Evolutionary conservation across 1,140 invertebrate species (phyloP).

Genomic region (Tribolium castaneum): DNA sequence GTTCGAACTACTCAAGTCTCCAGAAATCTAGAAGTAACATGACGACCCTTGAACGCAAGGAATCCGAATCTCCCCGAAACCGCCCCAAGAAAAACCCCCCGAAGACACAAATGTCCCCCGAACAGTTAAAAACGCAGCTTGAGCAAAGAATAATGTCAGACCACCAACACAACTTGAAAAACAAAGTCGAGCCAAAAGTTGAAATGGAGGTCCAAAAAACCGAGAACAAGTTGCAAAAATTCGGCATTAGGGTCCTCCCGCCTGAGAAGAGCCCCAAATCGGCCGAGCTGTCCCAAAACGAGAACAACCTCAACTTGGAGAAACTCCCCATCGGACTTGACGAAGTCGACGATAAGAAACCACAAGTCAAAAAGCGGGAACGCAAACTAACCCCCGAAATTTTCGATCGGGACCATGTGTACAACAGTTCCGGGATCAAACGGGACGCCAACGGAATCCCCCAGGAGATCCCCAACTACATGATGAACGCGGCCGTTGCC

Average conservation of each 20-base stretch:
- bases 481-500: conserved; percentile 76
- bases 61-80: conserved; percentile 56
- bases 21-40: conserved; percentile 62
- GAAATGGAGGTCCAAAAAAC: conserved; percentile 66
- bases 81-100: conserved; percentile 41
- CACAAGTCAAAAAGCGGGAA: conserved; percentile 57
- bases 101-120: conserved; percentile 48
- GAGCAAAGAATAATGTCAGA: conserved; percentile 62
- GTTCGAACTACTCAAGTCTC: conserved; percentile 65
- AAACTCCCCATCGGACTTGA: conserved; percentile 63
- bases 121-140: conserved; percentile 64
- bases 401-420: conserved; percentile 49
- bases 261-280: conserved; percentile 64
- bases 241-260: conserved; percentile 76
- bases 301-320: conserved; percentile 63
- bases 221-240: conserved; percentile 71
- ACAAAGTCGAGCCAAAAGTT: conserved; percentile 64
- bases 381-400: conserved; percentile 60
- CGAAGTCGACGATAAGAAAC: conserved; percentile 51
- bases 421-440: conserved; percentile 69
- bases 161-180: conserved; percentile 55
- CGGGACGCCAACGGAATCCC: conserved; percentile 71
- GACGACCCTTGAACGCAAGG: conserved; percentile 58
- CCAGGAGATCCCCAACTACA: conserved; percentile 75
- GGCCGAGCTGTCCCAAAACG: conserved; percentile 59